These are phyloP conservation scores for Heliornis fulica DNA, from an alignment of 2,113 vertebrate genomes.

Conservation along the genomic window DNA sequence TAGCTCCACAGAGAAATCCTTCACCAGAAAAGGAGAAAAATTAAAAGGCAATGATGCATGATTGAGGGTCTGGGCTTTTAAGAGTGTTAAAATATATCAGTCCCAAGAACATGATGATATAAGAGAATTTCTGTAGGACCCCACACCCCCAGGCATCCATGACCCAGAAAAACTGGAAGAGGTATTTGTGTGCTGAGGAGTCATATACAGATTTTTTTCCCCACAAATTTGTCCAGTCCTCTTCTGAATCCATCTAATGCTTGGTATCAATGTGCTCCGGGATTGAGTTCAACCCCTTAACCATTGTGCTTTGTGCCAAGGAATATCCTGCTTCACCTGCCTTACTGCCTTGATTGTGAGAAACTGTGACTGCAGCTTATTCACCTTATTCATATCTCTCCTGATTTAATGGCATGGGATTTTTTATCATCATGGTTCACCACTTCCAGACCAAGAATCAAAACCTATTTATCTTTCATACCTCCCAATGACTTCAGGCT, in stretches of 20 bases:
- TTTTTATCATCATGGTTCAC: neutral
- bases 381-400: neutral
- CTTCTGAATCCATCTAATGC: neutral
- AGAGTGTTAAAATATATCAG: neutral
- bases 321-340: neutral
- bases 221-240: neutral
- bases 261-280: neutral
- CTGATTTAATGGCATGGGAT: neutral
- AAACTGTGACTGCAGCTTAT: neutral
- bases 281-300: neutral
- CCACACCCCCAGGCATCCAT: rapidly evolving
- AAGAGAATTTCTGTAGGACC: neutral
- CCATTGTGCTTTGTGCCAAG: neutral
- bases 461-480: neutral
- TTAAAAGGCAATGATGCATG: neutral
- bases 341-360: neutral
- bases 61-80: neutral
- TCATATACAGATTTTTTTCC: neutral
- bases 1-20: neutral
- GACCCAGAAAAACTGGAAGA: neutral
- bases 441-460: neutral
- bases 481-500: neutral
- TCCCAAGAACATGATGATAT: rapidly evolving
- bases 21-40: neutral
- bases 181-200: neutral